These are phyloP conservation scores for Pteruthius melanotis DNA, from an alignment of 2,113 vertebrate genomes.

Conservation along the genomic window DNA sequence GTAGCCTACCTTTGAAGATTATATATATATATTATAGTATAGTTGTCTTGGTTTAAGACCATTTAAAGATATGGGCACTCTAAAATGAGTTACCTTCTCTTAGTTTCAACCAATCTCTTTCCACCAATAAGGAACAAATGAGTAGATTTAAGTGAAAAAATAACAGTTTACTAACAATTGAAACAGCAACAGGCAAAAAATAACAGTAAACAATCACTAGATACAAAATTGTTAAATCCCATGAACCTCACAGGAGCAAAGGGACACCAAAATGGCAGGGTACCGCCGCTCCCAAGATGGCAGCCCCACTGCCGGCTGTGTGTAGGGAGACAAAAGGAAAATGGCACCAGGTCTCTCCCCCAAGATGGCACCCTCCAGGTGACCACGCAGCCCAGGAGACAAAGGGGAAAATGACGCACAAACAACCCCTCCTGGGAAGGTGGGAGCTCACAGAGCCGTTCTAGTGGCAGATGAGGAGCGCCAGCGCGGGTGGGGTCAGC, in stretches of 20 bases:
- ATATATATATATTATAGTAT: background rate
- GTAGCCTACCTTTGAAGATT: background rate
- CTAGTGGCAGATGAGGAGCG: background rate
- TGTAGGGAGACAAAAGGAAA: no score
- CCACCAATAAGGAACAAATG: background rate
- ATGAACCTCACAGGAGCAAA: background rate
- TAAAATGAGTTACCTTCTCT: background rate
- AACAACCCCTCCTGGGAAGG: background rate
- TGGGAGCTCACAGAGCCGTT: background rate
- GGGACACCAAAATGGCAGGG: no score
- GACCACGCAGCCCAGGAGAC: background rate
- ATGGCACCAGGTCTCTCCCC: no score
- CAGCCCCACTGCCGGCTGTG: rapidly evolving
- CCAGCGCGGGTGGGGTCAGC: background rate
- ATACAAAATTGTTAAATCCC: background rate
- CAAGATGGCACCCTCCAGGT: background rate
- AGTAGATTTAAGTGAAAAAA: background rate
- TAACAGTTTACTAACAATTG: no score
- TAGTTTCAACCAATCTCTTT: background rate
- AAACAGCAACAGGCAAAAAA: no score
- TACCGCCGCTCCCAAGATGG: rapidly evolving
- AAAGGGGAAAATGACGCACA: background rate
- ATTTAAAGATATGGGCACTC: background rate
- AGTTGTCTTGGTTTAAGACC: background rate
- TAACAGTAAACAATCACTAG: no score